phyloP scores from a whole-genome alignment of 2,797 vertebrate species.

The Antennarius maculatus region DNA sequence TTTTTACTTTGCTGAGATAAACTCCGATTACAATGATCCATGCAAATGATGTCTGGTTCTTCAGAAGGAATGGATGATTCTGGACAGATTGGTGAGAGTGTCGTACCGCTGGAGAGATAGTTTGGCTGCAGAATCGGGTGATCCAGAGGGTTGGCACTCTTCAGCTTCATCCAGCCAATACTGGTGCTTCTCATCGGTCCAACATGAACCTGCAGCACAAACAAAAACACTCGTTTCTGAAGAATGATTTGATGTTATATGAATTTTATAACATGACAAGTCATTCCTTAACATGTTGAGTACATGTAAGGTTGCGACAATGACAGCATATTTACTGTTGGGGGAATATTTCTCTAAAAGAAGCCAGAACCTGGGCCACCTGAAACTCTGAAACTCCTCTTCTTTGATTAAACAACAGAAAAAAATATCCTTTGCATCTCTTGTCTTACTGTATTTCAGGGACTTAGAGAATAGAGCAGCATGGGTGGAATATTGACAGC shows the following conservation, averaged over 20 bases:
- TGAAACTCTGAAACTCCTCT: not conserved
- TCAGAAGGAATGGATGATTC: not conserved
- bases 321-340: not conserved
- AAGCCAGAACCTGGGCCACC: not conserved
- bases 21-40: not conserved
- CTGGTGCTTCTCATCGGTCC: slow-evolving; percentile 93
- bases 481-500: not conserved
- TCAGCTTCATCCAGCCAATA: slow-evolving; percentile 92
- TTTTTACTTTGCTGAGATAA: not conserved
- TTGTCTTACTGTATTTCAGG: not conserved
- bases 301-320: too few relatives aligned
- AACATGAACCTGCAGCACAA: slow-evolving; percentile 87
- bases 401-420: too few relatives aligned
- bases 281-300: not conserved
- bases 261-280: too few relatives aligned
- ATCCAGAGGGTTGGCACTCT: slow-evolving; percentile 86
- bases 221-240: not conserved
- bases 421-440: too few relatives aligned
- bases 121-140: slow-evolving; percentile 94
- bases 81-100: not conserved
- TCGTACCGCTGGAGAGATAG: slow-evolving; percentile 91
- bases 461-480: too few relatives aligned
- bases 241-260: not conserved
- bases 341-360: not conserved
- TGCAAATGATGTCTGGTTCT: not conserved